Base-by-base conservation (phyloP, 2,888 invertebrate genomes). In the Lithophane ornitopus region DNA sequence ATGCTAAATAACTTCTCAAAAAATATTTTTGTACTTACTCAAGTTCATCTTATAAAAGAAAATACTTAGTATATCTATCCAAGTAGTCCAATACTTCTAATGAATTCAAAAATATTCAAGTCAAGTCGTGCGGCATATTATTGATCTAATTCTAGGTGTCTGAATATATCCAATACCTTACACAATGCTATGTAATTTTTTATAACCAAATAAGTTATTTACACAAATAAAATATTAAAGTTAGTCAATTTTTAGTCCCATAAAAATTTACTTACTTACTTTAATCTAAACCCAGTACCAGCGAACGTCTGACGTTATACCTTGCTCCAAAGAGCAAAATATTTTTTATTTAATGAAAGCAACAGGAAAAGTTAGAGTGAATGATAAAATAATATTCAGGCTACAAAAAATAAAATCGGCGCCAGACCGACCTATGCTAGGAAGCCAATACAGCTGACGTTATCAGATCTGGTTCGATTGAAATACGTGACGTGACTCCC, bases 401-500 rank as follows among this genome's bases (percentile, higher is more conserved):
- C 70, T 63, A 71, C 63, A 74, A 74, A 76, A 74, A 78, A 77
- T 80, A 84, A 81, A 85, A 80, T 78, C 73, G 58, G 52, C 70
- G 70, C 70, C 61, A 74, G 75, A 85, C 82, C 81, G 83, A 80
- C 81, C 81, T 82, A 82, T 86, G 85, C 81, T 84, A 82, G 87
- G 82, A 85, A 89, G 86, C 87, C 88, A 89, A 88, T 89, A 90
- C 86, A 84, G 88, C 89, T 88, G 90, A 90, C 87, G 87, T 88
- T 91, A 91, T 91, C 90, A 90, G 90, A 90, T 90, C 90, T 91
- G 91, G 91, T 91, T 92, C 93, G 91, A 95, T 95, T 95, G 94
- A 95, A 94, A 93, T 94, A 94, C 94, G 95, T 95, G 95, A 92
- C 90, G 85, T 85, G 93, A 91, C 87, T 94, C 78, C 89, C 87